Evolutionary conservation across 2,113 vertebrate species (phyloP), one percentile per base, ranked within the genome.

Genomic region (Phoenicopterus ruber): DNA sequence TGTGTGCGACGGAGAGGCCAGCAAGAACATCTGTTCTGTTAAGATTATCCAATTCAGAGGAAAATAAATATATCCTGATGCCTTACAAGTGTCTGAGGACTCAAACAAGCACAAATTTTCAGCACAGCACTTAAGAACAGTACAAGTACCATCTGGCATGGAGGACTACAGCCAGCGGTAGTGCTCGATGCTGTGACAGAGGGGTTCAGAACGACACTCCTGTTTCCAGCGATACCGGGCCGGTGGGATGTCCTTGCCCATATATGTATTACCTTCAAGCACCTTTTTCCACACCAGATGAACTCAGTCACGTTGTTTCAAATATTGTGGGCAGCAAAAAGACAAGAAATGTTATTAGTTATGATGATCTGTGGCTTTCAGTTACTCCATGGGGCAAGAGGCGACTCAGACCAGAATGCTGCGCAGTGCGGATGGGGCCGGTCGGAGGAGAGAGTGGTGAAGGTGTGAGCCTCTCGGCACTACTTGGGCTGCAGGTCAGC

Each of bases 381-480:
- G 14, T 54, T 54, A 73, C 11, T 10, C 14, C 3, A 0, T 32
- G 14, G 47, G 16, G 29, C 59, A 29, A 73, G 29, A 69, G 34
- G n/a, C 83, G 42, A 21, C 44, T 47, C 36, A 59, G 38, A 67
- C 6, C 59, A 88, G 63, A 67, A 47, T 5, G 17, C 19, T 49
- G 21, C 1, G 0, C 47, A 24, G 36, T 3, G 10, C 3, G 7
- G 40, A 58, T 9, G 10, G 36, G 21, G 38, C 4, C 49, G 52
- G 58, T 32, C 0, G 0, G 25, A 91, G 21, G 28, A 81, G 22
- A 62, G 11, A 9, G 21, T 3, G 22, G 36, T 73, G 26, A 70
- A 83, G 20, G 31, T 6, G 31, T 17, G 24, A 76, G 46, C 20
- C 25, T 40, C 32, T 61, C 46, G 40, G 57, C 12, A 7, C 15